Percentiles rank a stretch among this genome's conserved stretches.
Conservation (phyloP, 2,113 vertebrate genomes). For the Spizaetus ornatus region DNA sequence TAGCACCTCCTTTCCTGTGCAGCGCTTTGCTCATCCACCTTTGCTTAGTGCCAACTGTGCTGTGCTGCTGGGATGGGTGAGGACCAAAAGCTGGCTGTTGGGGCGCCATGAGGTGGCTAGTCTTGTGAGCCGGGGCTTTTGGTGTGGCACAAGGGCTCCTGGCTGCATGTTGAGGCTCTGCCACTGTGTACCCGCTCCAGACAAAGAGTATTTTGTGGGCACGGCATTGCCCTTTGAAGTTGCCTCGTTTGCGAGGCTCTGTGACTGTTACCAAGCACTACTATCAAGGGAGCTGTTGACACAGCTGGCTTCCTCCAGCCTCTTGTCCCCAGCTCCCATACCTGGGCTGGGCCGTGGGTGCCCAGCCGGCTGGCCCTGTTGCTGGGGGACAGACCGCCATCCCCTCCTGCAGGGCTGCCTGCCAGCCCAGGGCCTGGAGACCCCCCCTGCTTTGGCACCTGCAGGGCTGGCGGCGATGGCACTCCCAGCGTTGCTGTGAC, state of each 20-base stretch:
- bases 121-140: not conserved
- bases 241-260: fast-evolving
- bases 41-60: fast-evolving
- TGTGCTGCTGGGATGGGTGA: fast-evolving
- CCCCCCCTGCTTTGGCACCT: not conserved
- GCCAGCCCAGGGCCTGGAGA: not conserved
- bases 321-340: not conserved
- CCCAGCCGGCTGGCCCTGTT: not conserved
- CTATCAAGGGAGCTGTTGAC: constrained; percentile 44
- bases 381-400: not conserved
- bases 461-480: fast-evolving
- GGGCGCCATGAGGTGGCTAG: not conserved
- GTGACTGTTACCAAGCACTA: not conserved
- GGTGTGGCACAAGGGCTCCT: not conserved
- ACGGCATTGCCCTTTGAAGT: not conserved
- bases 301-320: constrained; percentile 41
- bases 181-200: not conserved
- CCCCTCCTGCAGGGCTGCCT: not conserved
- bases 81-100: not conserved
- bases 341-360: not conserved
- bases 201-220: not conserved
- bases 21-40: not conserved
- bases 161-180: not conserved
- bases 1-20: constrained; percentile 4
- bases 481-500: not conserved